Evolutionary conservation across 2,888 invertebrate genomes (phyloP).

Genomic region (Nomada ferruginata): DNA sequence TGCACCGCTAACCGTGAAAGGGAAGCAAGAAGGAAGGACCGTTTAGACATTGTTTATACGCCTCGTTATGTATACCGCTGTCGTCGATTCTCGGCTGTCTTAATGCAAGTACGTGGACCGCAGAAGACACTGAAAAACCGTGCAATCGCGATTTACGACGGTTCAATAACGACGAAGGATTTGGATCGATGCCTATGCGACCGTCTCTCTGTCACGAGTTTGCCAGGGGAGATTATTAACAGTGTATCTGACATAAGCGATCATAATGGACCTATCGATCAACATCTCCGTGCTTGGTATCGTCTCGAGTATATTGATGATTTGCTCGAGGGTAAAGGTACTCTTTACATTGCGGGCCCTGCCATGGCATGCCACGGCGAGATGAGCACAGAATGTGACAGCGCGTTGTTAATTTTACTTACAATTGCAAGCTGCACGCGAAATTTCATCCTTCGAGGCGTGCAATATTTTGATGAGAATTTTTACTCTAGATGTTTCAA

Average conservation of each 20-base stretch:
- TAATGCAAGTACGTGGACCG: slow-evolving; percentile 36
- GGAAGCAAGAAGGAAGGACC: slow-evolving; percentile 43
- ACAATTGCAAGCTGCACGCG: too few species aligned
- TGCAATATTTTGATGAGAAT: too few species aligned
- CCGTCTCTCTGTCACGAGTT: slow-evolving; percentile 9
- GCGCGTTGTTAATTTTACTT: too few species aligned
- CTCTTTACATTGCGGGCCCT: not conserved
- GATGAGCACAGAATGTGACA: too few species aligned
- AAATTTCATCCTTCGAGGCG: too few species aligned
- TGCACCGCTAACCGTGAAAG: slow-evolving; percentile 20
- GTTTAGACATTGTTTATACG: slow-evolving; percentile 75
- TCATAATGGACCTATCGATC: slow-evolving; percentile 49
- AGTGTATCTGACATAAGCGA: slow-evolving; percentile 12
- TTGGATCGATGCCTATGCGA: slow-evolving; percentile 19
- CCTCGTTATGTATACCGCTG: slow-evolving; percentile 73
- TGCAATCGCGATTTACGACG: slow-evolving; percentile 43
- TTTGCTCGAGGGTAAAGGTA: not conserved
- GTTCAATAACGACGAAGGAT: slow-evolving; percentile 47
- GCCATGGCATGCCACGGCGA: too few species aligned
- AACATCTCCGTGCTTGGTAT: slow-evolving; percentile 32
- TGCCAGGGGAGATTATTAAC: slow-evolving; percentile 37
- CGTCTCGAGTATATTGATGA: not conserved
- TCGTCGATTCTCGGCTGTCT: slow-evolving; percentile 56
- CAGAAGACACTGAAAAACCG: not conserved
- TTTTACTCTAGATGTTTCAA: too few species aligned